Evolutionary conservation across 2,113 vertebrate species (phyloP).

Genomic region (Capra hircus): DNA sequence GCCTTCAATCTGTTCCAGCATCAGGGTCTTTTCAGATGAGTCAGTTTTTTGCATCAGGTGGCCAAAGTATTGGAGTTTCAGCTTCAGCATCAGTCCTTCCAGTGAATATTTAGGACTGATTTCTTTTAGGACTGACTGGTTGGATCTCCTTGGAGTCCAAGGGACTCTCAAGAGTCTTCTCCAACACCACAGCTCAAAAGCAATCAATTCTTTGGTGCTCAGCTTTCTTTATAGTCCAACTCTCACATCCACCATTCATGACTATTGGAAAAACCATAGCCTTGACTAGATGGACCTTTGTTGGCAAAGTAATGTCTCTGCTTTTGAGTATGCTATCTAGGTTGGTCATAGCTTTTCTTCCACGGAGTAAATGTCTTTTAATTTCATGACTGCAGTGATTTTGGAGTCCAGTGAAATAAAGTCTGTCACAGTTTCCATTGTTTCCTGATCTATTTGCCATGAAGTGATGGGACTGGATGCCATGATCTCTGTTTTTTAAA

Average conservation of each 20-base stretch:
- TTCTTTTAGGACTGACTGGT: neutral
- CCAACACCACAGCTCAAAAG: neutral
- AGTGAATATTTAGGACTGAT: neutral
- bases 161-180: neutral
- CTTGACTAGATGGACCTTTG: neutral
- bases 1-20: neutral
- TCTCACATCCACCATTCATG: too few species aligned
- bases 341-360: neutral
- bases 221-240: neutral
- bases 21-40: neutral
- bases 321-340: neutral
- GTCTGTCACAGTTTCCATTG: neutral
- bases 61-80: neutral
- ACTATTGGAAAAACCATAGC: neutral
- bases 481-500: neutral
- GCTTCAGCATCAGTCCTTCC: neutral
- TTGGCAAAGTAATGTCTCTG: neutral
- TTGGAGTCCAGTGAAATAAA: neutral
- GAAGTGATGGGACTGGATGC: neutral
- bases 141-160: neutral
- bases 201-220: rapidly evolving
- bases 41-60: neutral
- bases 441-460: neutral
- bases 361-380: neutral
- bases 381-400: neutral